A percentile compares a stretch with the other conserved stretches of the same genome.
These are phyloP conservation scores for Fundulus diaphanus DNA, from an alignment of 2,797 vertebrate genomes.

Conservation along the genomic window DNA sequence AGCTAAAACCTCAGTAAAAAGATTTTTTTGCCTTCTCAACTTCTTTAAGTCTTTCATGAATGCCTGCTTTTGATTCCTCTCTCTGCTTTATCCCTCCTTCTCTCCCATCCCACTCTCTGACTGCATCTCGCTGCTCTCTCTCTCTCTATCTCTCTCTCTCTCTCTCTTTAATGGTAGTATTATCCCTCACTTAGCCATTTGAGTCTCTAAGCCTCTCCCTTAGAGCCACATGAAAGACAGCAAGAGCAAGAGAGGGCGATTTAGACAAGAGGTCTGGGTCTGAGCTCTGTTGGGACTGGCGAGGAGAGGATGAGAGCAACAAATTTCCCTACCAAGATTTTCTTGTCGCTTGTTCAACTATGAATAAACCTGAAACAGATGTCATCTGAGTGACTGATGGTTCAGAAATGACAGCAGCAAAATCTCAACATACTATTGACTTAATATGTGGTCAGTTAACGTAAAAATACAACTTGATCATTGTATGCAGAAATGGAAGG, in stretches of 20 bases:
- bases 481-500: not conserved
- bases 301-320: constrained; percentile 1
- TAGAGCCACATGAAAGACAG: constrained; percentile 32
- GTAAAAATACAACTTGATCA: not conserved
- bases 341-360: constrained; percentile 8
- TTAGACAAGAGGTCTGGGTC: constrained; percentile 32
- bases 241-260: constrained; percentile 6
- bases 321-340: constrained; percentile 1
- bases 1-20: constrained; percentile 38
- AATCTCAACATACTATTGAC: not conserved
- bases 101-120: constrained; percentile 39
- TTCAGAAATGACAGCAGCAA: not conserved
- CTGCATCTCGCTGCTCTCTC: constrained; percentile 29
- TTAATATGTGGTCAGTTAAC: not conserved
- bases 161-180: constrained; percentile 65
- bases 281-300: constrained; percentile 26
- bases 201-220: constrained; percentile 56
- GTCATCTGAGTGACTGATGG: not conserved
- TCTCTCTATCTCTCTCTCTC: too few species aligned
- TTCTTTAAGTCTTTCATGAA: constrained; percentile 50
- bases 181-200: constrained; percentile 62
- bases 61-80: constrained; percentile 43
- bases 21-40: constrained; percentile 13
- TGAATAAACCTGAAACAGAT: not conserved
- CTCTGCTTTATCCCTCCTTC: constrained; percentile 36